A percentile compares a stretch with the other conserved stretches of the same genome.
Conservation (phyloP, 2,113 vertebrate genomes). For the Benitochromis conjunctus region DNA sequence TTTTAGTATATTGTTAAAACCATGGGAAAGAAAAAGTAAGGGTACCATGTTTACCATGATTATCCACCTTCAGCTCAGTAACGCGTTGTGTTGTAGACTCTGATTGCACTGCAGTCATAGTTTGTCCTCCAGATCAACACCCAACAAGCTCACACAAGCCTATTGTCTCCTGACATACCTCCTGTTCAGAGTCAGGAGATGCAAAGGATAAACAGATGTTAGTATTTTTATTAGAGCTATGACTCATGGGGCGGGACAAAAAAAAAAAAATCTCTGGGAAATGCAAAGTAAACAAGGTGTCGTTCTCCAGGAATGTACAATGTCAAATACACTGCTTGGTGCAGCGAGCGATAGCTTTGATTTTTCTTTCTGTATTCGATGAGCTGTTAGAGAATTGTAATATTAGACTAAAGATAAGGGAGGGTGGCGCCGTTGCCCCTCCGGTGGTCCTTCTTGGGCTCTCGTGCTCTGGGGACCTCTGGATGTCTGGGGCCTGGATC, state of each 20-base stretch:
- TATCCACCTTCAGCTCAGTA: neutral
- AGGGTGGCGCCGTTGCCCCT: too few species aligned
- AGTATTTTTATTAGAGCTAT: neutral
- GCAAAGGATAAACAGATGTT: conserved; percentile 10
- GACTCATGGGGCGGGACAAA: conserved; percentile 20
- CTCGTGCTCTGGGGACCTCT: too few species aligned
- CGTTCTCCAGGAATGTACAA: neutral
- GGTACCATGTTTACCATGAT: neutral
- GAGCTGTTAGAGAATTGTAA: neutral
- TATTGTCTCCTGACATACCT: neutral
- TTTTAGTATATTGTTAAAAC: neutral
- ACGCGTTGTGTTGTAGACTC: neutral
- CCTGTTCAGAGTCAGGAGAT: neutral
- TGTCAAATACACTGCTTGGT: neutral
- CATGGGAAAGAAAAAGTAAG: neutral
- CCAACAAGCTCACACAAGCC: conserved; percentile 8
- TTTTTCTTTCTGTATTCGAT: neutral
- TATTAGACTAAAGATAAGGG: neutral
- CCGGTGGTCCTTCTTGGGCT: too few species aligned
- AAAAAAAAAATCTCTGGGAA: neutral
- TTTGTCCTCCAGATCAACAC: neutral
- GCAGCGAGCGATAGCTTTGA: neutral
- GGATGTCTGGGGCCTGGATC: too few species aligned
- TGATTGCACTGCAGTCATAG: neutral
- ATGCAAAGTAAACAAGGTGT: neutral